Evolutionary conservation across 2,113 vertebrate genomes (phyloP).

Genomic region (Centropus unirufus): DNA sequence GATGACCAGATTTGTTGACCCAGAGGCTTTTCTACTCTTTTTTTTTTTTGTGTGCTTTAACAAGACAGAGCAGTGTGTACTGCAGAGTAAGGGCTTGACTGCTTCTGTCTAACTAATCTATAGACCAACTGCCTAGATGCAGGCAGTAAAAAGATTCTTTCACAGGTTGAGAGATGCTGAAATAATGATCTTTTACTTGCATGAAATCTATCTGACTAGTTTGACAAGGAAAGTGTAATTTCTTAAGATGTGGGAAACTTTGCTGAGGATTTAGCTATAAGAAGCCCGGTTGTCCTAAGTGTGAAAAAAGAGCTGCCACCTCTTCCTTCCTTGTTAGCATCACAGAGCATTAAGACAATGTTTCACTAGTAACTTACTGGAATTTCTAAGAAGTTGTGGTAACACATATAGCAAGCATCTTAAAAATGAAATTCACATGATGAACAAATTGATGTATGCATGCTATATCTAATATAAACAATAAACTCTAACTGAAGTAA

Average conservation of each 20-base stretch:
- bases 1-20: background rate
- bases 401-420: background rate
- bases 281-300: background rate
- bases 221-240: conserved; percentile 34
- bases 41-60: background rate
- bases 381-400: background rate
- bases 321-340: conserved; percentile 24
- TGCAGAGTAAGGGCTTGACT: background rate
- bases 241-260: conserved; percentile 30
- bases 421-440: background rate
- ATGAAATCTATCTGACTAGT: conserved; percentile 21
- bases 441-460: background rate
- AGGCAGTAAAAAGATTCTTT: background rate
- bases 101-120: background rate
- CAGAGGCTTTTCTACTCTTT: background rate
- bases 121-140: background rate
- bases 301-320: background rate
- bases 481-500: background rate
- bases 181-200: background rate
- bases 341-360: background rate
- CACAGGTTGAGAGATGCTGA: background rate
- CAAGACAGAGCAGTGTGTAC: background rate
- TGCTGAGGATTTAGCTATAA: background rate
- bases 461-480: background rate
- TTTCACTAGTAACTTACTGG: background rate